Conservation (phyloP, 2,797 vertebrate species). For the Ateles fusciceps region DNA sequence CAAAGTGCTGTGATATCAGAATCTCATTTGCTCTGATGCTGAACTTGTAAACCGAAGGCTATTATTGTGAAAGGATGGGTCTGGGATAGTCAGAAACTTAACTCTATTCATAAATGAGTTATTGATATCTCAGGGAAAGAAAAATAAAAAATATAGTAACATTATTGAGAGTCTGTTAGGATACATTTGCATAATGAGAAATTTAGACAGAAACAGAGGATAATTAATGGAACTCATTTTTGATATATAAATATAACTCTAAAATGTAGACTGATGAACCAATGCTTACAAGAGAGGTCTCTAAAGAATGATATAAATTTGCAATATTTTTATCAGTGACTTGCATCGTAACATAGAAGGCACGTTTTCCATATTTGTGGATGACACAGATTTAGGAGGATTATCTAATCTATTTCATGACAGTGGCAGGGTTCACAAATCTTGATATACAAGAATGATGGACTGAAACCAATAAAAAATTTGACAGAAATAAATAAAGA, state of each 20-base stretch:
- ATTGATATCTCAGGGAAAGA: not conserved
- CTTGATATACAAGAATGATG: conserved; percentile 45
- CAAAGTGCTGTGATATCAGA: not conserved
- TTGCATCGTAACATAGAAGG: not conserved
- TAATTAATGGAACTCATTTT: not conserved
- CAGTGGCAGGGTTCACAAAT: conserved; percentile 10
- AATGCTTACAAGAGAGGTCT: not conserved
- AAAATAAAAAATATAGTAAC: not conserved
- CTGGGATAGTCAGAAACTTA: not conserved
- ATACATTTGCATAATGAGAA: not conserved
- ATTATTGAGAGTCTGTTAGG: not conserved
- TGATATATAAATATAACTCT: not conserved
- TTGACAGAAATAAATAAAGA: conserved; percentile 47
- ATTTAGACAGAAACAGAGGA: not conserved
- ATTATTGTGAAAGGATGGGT: not conserved
- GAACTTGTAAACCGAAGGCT: not conserved
- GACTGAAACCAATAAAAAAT: conserved; percentile 42
- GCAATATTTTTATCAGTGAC: not conserved
- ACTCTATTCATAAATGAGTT: not conserved
- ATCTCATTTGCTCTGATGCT: not conserved
- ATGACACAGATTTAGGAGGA: conserved; percentile 3
- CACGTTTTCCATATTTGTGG: not conserved
- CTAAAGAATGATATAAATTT: not conserved
- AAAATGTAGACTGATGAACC: not conserved
- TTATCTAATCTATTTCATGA: conserved; percentile 46